These are phyloP conservation scores for Phlogophora meticulosa DNA, from an alignment of 2,888 invertebrate species.

Conservation along the genomic window DNA sequence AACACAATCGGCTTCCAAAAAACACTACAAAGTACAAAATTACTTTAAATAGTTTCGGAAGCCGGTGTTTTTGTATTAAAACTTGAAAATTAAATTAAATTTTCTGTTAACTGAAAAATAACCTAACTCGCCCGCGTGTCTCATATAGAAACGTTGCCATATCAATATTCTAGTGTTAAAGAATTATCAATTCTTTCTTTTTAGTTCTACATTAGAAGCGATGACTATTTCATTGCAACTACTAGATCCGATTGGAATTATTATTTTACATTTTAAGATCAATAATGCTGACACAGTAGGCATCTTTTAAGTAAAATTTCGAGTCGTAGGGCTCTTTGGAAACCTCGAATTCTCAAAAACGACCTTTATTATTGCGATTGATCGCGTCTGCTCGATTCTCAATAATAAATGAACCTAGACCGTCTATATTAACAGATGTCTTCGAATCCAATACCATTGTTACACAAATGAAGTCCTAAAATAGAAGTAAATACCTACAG, in stretches of 20 bases:
- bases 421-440: conserved; percentile 6
- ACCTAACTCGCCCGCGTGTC: no score
- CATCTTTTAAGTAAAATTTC: background rate
- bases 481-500: background rate
- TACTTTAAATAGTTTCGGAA: no score
- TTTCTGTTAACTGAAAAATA: no score
- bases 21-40: no score
- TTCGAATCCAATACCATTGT: background rate
- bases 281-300: background rate
- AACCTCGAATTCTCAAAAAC: conserved; percentile 18
- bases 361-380: conserved; percentile 9
- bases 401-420: conserved; percentile 14
- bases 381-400: conserved; percentile 12
- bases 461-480: background rate
- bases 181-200: background rate
- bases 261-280: background rate
- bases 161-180: no score
- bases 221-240: background rate
- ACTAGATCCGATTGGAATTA: background rate
- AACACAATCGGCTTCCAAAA: no score
- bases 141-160: no score
- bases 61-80: no score
- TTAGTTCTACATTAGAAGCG: background rate
- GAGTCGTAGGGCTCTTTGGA: background rate
- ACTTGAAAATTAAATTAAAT: no score